A percentile compares a stretch with the other conserved stretches of the same genome.
phyloP scores from a whole-genome alignment of 1,140 invertebrate genomes.

The Potamilus streckersoni region DNA sequence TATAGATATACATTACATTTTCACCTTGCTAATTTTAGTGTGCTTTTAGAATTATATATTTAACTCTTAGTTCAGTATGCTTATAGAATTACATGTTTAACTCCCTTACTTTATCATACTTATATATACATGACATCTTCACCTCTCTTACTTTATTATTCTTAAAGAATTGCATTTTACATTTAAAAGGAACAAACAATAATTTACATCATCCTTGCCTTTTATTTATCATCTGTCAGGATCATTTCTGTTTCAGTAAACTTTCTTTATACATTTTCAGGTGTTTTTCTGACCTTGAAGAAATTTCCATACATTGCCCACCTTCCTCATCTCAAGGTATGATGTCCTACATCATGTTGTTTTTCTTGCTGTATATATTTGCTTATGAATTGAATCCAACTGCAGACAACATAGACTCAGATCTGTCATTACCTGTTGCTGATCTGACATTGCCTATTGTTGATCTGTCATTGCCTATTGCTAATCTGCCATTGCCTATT shows the following conservation, averaged over 20 bases:
- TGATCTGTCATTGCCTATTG: background rate
- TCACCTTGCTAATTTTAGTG: no score
- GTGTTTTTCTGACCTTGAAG: slow-evolving; percentile 92
- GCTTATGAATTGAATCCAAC: background rate
- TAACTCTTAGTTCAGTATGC: no score
- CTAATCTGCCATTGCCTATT: background rate
- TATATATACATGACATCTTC: background rate
- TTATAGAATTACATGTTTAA: background rate
- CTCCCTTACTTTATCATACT: background rate
- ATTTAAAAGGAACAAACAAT: background rate
- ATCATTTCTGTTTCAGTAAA: no score
- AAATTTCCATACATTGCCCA: slow-evolving; percentile 96
- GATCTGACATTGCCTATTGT: background rate
- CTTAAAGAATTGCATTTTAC: background rate
- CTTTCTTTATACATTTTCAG: slow-evolving; percentile 37
- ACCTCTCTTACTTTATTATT: background rate
- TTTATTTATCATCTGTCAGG: no score
- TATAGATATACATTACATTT: no score
- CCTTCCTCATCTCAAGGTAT: slow-evolving; percentile 93
- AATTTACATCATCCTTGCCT: no score
- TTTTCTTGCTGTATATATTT: background rate
- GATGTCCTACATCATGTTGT: background rate
- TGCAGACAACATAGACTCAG: background rate
- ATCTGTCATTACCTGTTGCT: background rate
- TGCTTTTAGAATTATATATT: no score